Percentiles rank a stretch among this genome's conserved stretches.
These are phyloP conservation scores for Barnardius zonarius DNA, from an alignment of 2,113 vertebrate species.

Conservation along the genomic window DNA sequence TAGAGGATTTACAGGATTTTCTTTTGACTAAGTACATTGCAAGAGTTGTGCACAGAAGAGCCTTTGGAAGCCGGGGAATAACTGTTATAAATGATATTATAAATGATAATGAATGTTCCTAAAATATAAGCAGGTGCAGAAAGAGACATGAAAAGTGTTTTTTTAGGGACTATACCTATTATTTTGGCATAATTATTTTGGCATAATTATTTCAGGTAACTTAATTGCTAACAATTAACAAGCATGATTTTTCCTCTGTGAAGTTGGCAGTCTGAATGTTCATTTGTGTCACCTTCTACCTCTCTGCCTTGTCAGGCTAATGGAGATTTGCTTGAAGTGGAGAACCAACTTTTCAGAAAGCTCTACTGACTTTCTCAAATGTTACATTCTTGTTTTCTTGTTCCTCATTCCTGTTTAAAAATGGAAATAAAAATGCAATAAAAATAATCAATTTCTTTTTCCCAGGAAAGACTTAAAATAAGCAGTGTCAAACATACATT, in stretches of 20 bases:
- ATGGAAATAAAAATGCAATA: not conserved
- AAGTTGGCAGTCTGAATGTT: not conserved
- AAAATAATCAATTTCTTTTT: not conserved
- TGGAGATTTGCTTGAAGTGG: not conserved
- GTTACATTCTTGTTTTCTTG: not conserved
- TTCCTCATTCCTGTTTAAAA: not conserved
- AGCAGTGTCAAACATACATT: not conserved
- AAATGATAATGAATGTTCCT: not conserved
- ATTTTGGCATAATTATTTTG: not conserved
- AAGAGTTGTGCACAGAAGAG: not conserved
- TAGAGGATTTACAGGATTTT: not conserved
- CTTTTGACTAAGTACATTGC: not conserved
- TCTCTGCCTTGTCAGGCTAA: not conserved
- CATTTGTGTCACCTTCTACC: not conserved
- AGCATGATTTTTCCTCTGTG: not conserved
- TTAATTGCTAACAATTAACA: not conserved
- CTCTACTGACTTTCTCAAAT: not conserved
- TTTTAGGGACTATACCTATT: not conserved
- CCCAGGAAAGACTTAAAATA: not conserved
- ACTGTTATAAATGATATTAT: not conserved
- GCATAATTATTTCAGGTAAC: not conserved
- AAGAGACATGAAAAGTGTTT: not conserved
- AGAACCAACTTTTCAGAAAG: not conserved
- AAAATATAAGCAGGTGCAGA: not conserved
- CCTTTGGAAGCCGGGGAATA: not conserved